A percentile compares a stretch with the other conserved stretches of the same genome.
Evolutionary conservation across 2,113 vertebrate genomes (phyloP).

Genomic region (Turnix velox): DNA sequence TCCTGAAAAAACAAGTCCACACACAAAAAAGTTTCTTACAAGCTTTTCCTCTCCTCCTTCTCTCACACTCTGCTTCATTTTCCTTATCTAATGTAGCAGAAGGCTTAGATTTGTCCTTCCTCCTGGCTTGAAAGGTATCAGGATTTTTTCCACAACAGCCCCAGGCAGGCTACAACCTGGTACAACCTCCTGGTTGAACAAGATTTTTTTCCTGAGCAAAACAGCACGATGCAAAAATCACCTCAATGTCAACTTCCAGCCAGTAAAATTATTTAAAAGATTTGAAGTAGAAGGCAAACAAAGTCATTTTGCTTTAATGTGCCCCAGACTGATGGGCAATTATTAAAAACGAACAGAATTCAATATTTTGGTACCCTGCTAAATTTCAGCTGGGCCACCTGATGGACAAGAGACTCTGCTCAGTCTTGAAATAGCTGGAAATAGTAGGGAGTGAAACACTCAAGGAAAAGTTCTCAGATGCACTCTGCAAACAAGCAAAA

Average conservation of each 20-base stretch:
- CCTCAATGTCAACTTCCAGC: neutral
- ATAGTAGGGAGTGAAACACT: neutral
- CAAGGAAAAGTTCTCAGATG: neutral
- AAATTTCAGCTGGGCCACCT: neutral
- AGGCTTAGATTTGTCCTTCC: neutral
- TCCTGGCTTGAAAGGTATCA: neutral
- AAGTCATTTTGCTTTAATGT: neutral
- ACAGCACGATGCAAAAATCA: neutral
- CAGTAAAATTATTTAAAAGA: neutral
- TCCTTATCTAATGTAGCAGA: neutral
- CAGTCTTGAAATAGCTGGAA: neutral
- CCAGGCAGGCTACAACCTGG: rapidly evolving
- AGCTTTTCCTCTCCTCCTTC: neutral
- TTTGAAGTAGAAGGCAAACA: neutral
- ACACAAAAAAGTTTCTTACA: neutral
- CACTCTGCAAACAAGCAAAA: neutral
- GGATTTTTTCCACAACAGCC: neutral
- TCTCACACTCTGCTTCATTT: neutral
- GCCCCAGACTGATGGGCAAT: neutral
- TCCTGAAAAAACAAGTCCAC: neutral
- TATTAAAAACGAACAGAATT: neutral
- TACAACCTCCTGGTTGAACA: neutral
- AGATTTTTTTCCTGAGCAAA: neutral
- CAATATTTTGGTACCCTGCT: neutral
- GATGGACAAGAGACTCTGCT: neutral